Base-by-base conservation (phyloP, 2,888 invertebrate species). In the Caenorhabditis sp. region DNA sequence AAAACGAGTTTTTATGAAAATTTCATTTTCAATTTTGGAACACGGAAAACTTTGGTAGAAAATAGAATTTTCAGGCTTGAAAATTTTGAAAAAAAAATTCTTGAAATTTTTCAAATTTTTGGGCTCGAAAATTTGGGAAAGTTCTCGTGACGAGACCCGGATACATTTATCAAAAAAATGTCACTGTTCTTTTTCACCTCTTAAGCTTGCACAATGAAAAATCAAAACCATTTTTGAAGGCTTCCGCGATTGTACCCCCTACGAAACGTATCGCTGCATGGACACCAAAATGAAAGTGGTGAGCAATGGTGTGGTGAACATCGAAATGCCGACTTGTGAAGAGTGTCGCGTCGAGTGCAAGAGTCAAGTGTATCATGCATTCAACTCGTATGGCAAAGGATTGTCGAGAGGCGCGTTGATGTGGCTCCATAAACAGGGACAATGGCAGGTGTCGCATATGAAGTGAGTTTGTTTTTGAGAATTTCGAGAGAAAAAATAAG, bases 341-440 rank as follows among this genome's bases (percentile, higher is more conserved):
- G 75, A 79, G 49, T 77, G 77, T 49, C 58, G 66, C 26, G 65
- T 79, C 12, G 79, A 79, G 43, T 79, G 79, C 54, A 69, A 70
- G 31, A 76, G 83, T 53, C 83, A 80, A 68, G 81, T 78, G 6
- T 86, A 83, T 69, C 82, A 85, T 66, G 76, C 83, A 1, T 85
- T 77, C 66, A 86, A 86, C 58, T 86, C 86, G 0, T 86, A 86
- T 66, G 80, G 83, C 36, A 72, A 78, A 49, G 84, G 83, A 1
- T 81, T 84, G 69, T 77, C 79, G 10, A 70, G 75, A 21, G 83
- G 82, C n/a, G 82, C 82, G 8, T 51, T 83, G 37, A 72, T 72
- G 37, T 84, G 82, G 81, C 58, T 83, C 49, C 72, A 72, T 50
- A 74, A 77, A 27, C 73, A 80, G 54, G 66, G 72, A 21, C 55